Base-by-base conservation (phyloP, 2,113 vertebrate genomes). In the Anthoscopus minutus region DNA sequence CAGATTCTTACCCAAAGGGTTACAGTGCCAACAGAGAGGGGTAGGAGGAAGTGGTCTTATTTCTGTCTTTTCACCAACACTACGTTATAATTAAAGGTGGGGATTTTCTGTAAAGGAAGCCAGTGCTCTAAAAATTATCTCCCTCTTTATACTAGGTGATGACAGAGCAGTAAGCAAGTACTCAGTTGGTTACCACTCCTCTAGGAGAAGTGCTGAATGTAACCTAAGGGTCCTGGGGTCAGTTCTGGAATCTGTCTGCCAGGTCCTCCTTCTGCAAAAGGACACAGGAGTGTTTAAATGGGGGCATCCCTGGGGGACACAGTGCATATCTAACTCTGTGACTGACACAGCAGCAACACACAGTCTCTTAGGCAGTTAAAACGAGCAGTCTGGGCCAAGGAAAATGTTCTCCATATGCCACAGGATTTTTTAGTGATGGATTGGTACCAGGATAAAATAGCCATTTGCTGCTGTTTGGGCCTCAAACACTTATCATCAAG, bases 11-110 rank as follows among this genome's bases (percentile, higher is more conserved):
- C 88, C 81, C 91, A 94, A 79, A 70, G 57, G 86, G 40, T 86
- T 95, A 96, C 90, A 95, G 79, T 94, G 88, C 80, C 79, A 87
- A 91, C 61, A 85, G 73, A 88, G 76, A 86, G 22, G 85, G 51
- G n/a, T 57, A 88, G 20, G 62, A 94, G 35, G 82, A 94, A 80
- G 51, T 72, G 50, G 79, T 89, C 87, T 93, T 81, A 77, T 69
- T 88, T 95, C 88, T 11, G 19, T 94, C 89, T 95, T 94, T 78
- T 77, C 86, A 94, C 71, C 88, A 94, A 85, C 72, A 71, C 65
- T 94, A 81, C 16, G 18, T 86, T 87, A 82, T 50, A 47, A 89
- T 85, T 94, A 87, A 37, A 89, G 57, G 66, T 67, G 44, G 38
- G 58, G 60, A 79, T 64, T 87, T 61, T 89, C 83, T 95, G 71